Base-by-base conservation (phyloP, 2,113 vertebrate genomes). In the Coptodon rendalli region DNA sequence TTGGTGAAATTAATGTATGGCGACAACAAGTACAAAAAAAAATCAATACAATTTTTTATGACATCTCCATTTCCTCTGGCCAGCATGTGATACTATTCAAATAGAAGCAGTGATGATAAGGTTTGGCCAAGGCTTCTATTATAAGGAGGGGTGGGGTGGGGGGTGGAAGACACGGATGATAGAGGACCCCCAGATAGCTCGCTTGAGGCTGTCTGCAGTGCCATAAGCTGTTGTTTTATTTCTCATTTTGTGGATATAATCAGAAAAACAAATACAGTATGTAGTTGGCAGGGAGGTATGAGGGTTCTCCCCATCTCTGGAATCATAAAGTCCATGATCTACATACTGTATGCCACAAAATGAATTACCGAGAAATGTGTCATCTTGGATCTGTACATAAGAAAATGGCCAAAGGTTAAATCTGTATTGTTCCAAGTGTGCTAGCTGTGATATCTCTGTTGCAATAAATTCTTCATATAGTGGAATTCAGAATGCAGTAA, bases 141-240 rank as follows among this genome's bases (percentile, higher is more conserved):
- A 40, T 71, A 83, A 87, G 85, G 86, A 61, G 73, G 86, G 80
- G 79, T 57, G 80, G 43, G 86, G 54, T 54, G 86, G 81, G 73
- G 71, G 63, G 34, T 36, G 54, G 86, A 80, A 83, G 82, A 90
- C 78, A 57, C 53, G 63, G 88, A 86, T 89, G 93, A 94, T 89
- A 82, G 82, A 92, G 87, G 89, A 87, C 63, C 91, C 84, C 82
- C 83, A 94, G 93, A 94, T 92, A 92, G 82, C 89, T 94, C 1
- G 87, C 95, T 94, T 52, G 80, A 89, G 93, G 93, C 91, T 84
- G 82, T 92, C 87, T 85, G 68, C 45, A 31, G 82, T 84, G 90
- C 89, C 93, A 95, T 92, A 89, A 94, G 89, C 92, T 91, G 87
- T 93, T 94, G 93, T 94, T 95, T 91, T 94, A 94, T 93, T 93